phyloP scores from a whole-genome alignment of 2,888 invertebrate genomes.

The Microctonus aethiopoides region DNA sequence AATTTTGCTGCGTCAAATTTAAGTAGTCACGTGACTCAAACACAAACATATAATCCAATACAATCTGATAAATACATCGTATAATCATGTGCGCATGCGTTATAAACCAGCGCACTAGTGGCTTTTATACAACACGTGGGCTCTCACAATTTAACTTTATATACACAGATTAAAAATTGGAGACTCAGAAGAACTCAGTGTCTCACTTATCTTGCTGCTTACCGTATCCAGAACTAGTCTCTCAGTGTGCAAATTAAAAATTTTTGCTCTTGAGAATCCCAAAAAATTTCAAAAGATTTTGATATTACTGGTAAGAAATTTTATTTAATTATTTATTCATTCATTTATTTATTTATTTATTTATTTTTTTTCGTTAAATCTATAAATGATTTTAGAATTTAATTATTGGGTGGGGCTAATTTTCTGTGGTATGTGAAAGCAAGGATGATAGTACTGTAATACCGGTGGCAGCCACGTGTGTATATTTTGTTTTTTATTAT shows the following conservation, averaged over 20 bases:
- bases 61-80: background rate
- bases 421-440: background rate
- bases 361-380: too few species aligned
- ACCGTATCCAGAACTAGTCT: background rate
- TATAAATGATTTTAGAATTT: background rate
- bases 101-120: background rate
- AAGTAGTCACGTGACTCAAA: slow-evolving; percentile 1
- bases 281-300: too few species aligned
- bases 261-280: too few species aligned
- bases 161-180: background rate
- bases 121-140: slow-evolving; percentile 23
- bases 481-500: background rate
- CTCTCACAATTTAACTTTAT: slow-evolving; percentile 14
- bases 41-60: background rate
- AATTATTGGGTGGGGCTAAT: background rate
- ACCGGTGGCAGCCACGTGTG: slow-evolving; percentile 1
- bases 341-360: too few species aligned
- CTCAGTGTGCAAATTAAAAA: background rate
- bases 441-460: background rate
- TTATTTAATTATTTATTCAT: too few species aligned
- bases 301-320: too few species aligned
- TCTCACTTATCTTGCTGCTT: background rate
- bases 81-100: slow-evolving; percentile 2
- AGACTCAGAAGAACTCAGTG: slow-evolving; percentile 3
- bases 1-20: background rate